A percentile compares a stretch with the other conserved stretches of the same genome.
Evolutionary conservation across 1,140 invertebrate genomes (phyloP).

Genomic region (Saccostrea glomerata): DNA sequence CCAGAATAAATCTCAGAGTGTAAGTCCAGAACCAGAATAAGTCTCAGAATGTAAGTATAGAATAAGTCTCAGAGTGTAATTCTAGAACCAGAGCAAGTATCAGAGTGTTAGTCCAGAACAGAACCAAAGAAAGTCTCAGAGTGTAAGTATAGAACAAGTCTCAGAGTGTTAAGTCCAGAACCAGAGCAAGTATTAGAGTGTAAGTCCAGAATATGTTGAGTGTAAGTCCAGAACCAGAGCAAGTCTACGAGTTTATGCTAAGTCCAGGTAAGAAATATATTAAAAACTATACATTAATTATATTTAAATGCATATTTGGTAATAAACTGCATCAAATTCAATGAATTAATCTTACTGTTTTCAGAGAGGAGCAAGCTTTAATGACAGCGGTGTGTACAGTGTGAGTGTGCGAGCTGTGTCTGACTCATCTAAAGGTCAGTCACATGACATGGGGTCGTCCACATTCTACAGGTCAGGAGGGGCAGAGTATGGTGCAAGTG

Average conservation of each 20-base stretch:
- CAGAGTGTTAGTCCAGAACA: slow-evolving; percentile 48
- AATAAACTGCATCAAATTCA: not conserved
- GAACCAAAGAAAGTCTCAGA: slow-evolving; percentile 58
- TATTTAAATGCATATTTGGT: not conserved
- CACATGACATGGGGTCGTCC: slow-evolving; percentile 46
- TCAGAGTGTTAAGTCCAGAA: slow-evolving; percentile 60
- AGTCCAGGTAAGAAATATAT: too few relatives aligned
- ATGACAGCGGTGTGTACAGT: slow-evolving; percentile 71
- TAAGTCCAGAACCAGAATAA: slow-evolving; percentile 62
- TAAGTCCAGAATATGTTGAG: slow-evolving; percentile 56
- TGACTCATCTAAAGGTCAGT: slow-evolving; percentile 25
- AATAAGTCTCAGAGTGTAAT: too few relatives aligned
- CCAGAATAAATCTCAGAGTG: not conserved
- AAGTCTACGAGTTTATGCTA: too few relatives aligned
- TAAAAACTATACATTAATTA: not conserved
- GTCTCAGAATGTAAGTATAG: slow-evolving; percentile 40
- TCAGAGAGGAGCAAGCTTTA: slow-evolving; percentile 56
- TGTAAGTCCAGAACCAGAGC: too few relatives aligned
- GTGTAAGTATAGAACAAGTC: slow-evolving; percentile 66
- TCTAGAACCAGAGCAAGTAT: slow-evolving; percentile 19
- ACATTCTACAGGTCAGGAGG: slow-evolving; percentile 56
- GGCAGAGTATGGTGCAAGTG: slow-evolving; percentile 29
- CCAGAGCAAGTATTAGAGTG: slow-evolving; percentile 61
- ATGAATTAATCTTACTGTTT: not conserved
- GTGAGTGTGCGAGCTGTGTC: slow-evolving; percentile 49